A percentile compares a stretch with the other conserved stretches of the same genome.
Conservation (phyloP, 2,888 invertebrate species). For the Eristalis arbustorum region DNA sequence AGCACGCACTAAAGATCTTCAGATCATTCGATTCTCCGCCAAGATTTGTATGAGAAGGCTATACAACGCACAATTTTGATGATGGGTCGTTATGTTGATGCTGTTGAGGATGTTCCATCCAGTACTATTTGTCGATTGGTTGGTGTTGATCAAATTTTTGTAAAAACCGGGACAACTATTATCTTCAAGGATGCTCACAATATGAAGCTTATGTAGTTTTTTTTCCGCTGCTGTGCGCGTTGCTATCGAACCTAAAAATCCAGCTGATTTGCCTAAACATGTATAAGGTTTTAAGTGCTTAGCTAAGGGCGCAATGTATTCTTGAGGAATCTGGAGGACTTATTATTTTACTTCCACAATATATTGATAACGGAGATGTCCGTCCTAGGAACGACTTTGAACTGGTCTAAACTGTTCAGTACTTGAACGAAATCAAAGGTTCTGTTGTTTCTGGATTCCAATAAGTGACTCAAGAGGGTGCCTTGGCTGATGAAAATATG, state of each 20-base stretch:
- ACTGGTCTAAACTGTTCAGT: constrained; percentile 99
- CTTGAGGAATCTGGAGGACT: constrained; percentile 99
- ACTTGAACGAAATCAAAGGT: constrained; percentile 99
- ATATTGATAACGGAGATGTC: constrained; percentile 97
- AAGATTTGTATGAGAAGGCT: constrained; percentile 98
- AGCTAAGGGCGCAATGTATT: constrained; percentile 99
- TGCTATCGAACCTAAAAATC: constrained; percentile 99
- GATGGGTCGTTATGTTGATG: constrained; percentile 99
- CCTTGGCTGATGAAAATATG: constrained; percentile 99
- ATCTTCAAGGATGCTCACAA: constrained; percentile 99
- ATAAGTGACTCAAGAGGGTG: constrained; percentile 99
- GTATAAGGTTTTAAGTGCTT: constrained; percentile 99
- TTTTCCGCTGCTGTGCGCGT: constrained; percentile 99
- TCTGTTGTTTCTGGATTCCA: constrained; percentile 99
- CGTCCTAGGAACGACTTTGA: constrained; percentile 99
- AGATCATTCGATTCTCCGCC: no score
- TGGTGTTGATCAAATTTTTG: constrained; percentile 99
- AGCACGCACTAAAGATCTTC: no score
- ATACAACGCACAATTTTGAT: constrained; percentile 99
- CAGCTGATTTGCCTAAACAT: constrained; percentile 98
- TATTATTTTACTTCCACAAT: constrained; percentile 98
- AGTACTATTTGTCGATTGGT: constrained; percentile 99
- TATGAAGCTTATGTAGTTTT: constrained; percentile 99
- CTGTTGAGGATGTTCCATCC: constrained; percentile 99
- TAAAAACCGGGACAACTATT: constrained; percentile 99